Percentiles rank a stretch among this genome's conserved stretches.
Evolutionary conservation across 2,113 vertebrate species (phyloP).

Genomic region (Sminthopsis crassicaudata): DNA sequence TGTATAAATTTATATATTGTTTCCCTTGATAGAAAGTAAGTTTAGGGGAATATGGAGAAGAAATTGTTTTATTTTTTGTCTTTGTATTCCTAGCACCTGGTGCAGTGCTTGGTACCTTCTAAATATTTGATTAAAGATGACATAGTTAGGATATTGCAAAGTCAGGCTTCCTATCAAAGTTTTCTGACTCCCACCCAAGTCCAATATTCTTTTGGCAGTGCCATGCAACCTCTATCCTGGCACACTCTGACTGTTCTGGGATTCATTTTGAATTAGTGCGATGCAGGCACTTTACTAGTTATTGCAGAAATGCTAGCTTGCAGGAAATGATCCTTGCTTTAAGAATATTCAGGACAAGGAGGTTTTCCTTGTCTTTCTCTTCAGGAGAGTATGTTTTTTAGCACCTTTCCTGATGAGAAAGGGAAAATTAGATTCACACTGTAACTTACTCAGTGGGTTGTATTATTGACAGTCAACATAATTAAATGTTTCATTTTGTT

Average conservation of each 20-base stretch:
- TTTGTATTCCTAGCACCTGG: not conserved
- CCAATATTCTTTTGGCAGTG: not conserved
- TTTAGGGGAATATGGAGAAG: not conserved
- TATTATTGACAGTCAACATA: not conserved
- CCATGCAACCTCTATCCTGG: not conserved
- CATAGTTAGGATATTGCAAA: not conserved
- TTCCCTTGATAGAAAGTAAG: not conserved
- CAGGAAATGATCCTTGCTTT: not conserved
- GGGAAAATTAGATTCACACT: not conserved
- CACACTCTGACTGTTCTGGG: not conserved
- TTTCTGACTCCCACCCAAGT: not conserved
- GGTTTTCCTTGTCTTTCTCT: not conserved
- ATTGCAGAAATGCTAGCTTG: not conserved
- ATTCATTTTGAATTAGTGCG: constrained; percentile 3
- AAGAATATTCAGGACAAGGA: not conserved
- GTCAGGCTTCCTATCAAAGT: not conserved
- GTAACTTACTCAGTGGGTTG: not conserved
- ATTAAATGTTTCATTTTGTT: not conserved
- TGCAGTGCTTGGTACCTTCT: not conserved
- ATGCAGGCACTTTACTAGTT: not conserved
- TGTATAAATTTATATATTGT: not conserved
- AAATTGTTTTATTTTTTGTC: no score
- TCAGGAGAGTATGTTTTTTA: not conserved
- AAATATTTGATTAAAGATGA: not conserved
- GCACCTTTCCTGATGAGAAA: not conserved